These are phyloP conservation scores for Leptopilina myrica DNA, from an alignment of 2,888 invertebrate species.

Conservation along the genomic window DNA sequence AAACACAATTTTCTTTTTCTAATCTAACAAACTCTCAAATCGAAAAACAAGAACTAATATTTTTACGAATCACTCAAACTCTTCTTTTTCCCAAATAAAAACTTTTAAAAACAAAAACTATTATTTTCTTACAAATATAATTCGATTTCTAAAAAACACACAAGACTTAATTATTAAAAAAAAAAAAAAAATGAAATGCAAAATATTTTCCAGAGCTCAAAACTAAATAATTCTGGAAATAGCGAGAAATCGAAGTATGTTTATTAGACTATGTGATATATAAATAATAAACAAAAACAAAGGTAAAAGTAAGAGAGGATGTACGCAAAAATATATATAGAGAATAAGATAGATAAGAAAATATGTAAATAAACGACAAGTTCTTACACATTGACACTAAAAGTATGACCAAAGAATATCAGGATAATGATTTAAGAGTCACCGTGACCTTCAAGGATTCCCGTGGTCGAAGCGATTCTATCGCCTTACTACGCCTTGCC, in stretches of 20 bases:
- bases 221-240: conserved; percentile 11
- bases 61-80: no score
- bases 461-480: conserved; percentile 21
- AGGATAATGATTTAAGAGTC: conserved; percentile 18
- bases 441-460: conserved; percentile 28
- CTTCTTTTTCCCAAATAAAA: no score
- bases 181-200: no score
- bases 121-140: not conserved
- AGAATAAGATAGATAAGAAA: conserved; percentile 1
- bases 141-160: not conserved
- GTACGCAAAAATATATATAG: not conserved
- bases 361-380: not conserved
- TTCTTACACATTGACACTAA: not conserved
- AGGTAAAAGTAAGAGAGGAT: not conserved
- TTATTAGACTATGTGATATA: not conserved
- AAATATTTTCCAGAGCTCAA: conserved; percentile 1
- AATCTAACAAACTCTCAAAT: no score
- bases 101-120: no score
- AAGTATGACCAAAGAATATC: conserved; percentile 11
- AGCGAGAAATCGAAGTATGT: conserved; percentile 2
- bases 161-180: no score
- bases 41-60: no score
- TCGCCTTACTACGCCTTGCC: conserved; percentile 7
- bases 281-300: not conserved
- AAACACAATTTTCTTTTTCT: no score